Evolutionary conservation across 2,888 invertebrate species (phyloP).

Genomic region (Melanargia galathea): DNA sequence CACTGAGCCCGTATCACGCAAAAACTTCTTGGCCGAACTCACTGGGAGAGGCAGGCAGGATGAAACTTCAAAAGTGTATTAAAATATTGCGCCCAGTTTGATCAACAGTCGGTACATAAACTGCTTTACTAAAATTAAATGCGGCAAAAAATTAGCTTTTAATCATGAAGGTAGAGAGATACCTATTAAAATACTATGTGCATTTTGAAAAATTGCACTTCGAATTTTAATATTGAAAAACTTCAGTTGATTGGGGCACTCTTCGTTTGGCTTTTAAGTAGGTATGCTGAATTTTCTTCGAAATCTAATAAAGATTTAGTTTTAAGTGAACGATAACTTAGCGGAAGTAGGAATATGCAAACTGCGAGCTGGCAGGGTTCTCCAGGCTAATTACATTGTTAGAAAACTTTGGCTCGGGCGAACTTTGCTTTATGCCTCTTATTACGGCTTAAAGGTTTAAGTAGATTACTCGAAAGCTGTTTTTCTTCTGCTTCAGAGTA

Average conservation of each 20-base stretch:
- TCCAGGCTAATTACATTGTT: constrained; percentile 34
- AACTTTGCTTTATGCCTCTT: constrained; percentile 24
- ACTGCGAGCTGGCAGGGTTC: constrained; percentile 29
- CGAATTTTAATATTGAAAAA: constrained; percentile 7
- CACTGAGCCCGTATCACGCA: too few species aligned
- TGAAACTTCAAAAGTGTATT: too few species aligned
- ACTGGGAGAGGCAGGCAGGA: too few species aligned
- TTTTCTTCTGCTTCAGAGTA: constrained; percentile 1
- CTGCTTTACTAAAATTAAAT: too few species aligned
- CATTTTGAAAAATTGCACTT: background rate
- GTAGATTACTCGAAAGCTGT: constrained; percentile 20
- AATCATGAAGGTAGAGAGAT: too few species aligned
- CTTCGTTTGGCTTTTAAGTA: constrained; percentile 7
- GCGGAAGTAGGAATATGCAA: constrained; percentile 27
- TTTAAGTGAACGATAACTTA: constrained; percentile 28
- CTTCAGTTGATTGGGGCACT: background rate
- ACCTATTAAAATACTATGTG: constrained; percentile 1
- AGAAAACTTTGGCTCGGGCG: constrained; percentile 20
- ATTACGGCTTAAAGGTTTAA: constrained; percentile 17
- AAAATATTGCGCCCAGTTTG: too few species aligned
- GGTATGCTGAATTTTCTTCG: constrained; percentile 18
- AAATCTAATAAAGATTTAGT: constrained; percentile 30
- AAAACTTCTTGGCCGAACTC: too few species aligned
- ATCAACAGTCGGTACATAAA: too few species aligned
- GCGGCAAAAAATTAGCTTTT: too few species aligned